Evolutionary conservation across 2,113 vertebrate species (phyloP), one percentile per base, ranked within the genome.

Genomic region (Labrus mixtus): DNA sequence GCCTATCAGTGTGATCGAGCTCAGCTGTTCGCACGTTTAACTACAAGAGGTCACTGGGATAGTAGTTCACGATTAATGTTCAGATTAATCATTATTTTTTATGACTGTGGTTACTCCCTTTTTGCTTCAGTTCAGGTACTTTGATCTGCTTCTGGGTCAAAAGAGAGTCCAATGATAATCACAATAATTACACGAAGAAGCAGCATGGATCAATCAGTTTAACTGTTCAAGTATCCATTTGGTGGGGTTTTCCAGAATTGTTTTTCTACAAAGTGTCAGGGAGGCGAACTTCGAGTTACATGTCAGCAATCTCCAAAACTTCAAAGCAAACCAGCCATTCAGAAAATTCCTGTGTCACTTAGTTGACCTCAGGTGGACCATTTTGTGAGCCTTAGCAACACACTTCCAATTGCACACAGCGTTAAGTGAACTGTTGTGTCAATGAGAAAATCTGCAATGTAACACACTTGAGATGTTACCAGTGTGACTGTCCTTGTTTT

Each of bases 11-110:
- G n/a, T 4, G 67, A 76, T 13, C 0, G n/a, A 77, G 33, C 0
- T 50, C 76, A 87, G 86, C 76, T 71, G 86, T 39, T 73, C 37
- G 43, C 54, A 29, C 50, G 22, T 17, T 62, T n/a, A 59, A 9
- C 41, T 19, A 6, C 10, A 13, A 4, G 10, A 63, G 25, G 45
- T 71, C 50, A 15, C 50, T 23, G 17, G n/a, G 23, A n/a, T 54
- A n/a, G 36, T 16, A 19, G 19, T 46, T 67, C 6, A 41, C 39
- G n/a, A 3, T 79, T 10, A n/a, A 10, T 23, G 10, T 16, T 67
- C n/a, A n/a, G n/a, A n/a, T n/a, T n/a, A n/a, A n/a, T 12, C 17
- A 19, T 22, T 1, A 23, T 12, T 29, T 39, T 51, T 64, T 41
- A 33, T 64, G 25, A 53, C 58, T 59, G 20, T 43, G 33, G 17